Evolutionary conservation across 2,888 invertebrate species (phyloP).

Genomic region (Eristalis tenax): DNA sequence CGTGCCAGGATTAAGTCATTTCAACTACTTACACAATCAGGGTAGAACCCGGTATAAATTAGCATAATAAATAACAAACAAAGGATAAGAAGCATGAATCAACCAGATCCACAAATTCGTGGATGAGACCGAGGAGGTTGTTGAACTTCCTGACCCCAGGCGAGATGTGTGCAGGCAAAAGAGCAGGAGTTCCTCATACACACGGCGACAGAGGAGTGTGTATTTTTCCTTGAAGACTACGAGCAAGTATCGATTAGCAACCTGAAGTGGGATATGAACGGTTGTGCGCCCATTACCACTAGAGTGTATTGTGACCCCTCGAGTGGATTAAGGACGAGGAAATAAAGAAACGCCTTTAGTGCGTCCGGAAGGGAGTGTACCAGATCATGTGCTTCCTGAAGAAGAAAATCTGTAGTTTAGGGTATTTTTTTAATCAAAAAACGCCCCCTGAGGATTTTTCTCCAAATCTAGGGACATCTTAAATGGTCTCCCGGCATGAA

Average conservation of each 20-base stretch:
- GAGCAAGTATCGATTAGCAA: neutral
- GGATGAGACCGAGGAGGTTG: neutral
- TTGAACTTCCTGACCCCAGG: neutral
- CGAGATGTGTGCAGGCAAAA: neutral
- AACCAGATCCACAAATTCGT: neutral
- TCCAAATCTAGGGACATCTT: neutral
- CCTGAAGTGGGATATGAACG: neutral
- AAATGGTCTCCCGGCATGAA: neutral
- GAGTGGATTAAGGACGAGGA: neutral
- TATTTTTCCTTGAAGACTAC: neutral
- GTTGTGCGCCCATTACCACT: neutral
- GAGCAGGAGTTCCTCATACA: neutral
- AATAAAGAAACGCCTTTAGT: neutral
- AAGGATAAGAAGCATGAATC: conserved; percentile 7
- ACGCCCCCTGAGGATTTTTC: neutral
- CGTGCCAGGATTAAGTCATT: conserved; percentile 32
- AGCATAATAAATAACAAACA: conserved; percentile 17
- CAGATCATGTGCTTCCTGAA: neutral
- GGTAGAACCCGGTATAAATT: neutral
- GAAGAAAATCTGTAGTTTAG: neutral
- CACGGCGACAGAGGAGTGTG: neutral
- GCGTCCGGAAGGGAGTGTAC: neutral
- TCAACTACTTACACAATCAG: neutral
- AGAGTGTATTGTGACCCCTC: neutral
- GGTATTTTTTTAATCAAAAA: neutral